Conservation (phyloP, 2,888 invertebrate genomes). For the Stramonita haemastoma region DNA sequence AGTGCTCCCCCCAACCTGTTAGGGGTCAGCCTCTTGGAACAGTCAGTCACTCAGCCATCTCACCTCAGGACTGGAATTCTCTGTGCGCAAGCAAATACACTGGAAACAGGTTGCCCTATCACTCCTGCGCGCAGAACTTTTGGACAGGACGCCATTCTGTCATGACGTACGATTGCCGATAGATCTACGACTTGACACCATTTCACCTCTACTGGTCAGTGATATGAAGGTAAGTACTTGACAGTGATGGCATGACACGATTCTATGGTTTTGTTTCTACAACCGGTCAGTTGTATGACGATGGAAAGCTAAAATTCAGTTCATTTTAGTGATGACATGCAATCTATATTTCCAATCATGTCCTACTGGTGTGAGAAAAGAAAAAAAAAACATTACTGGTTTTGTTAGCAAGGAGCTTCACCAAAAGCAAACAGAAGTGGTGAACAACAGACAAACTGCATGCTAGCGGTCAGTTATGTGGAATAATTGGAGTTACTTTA, state of each 20-base stretch:
- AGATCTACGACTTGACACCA: too few species aligned
- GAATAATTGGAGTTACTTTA: too few species aligned
- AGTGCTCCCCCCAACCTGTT: background rate
- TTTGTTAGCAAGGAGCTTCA: background rate
- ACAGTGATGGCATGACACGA: too few species aligned
- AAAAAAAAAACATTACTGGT: background rate
- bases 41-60: too few species aligned
- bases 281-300: too few species aligned
- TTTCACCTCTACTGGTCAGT: too few species aligned
- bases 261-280: too few species aligned
- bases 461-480: background rate
- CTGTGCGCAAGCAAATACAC: background rate
- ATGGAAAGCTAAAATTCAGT: too few species aligned
- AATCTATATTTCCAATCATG: background rate
- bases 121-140: background rate
- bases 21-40: too few species aligned
- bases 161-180: too few species aligned
- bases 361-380: background rate
- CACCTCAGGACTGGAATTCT: background rate
- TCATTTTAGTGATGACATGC: background rate
- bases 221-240: too few species aligned
- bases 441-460: background rate
- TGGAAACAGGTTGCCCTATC: conserved; percentile 5
- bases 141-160: background rate
- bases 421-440: background rate